phyloP scores from a whole-genome alignment of 2,888 invertebrate species.

The Gandaritis pyraliata region DNA sequence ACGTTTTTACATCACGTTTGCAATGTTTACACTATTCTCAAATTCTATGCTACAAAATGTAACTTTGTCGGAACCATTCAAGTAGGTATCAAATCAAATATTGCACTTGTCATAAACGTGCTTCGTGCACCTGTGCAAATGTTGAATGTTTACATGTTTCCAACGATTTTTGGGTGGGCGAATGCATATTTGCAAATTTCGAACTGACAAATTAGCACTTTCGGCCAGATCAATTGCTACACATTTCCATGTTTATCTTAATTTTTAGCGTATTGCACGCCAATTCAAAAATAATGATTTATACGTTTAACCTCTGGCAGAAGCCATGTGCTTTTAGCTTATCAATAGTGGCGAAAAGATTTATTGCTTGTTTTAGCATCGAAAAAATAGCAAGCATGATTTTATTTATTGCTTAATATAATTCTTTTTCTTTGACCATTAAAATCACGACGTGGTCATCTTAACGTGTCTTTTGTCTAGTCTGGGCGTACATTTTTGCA shows the following conservation, averaged over 20 bases:
- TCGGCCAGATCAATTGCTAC: slow-evolving; percentile 63
- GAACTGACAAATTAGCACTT: slow-evolving; percentile 74
- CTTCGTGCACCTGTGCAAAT: slow-evolving; percentile 72
- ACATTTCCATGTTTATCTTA: slow-evolving; percentile 57
- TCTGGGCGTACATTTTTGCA: slow-evolving; percentile 37
- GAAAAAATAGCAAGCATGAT: slow-evolving; percentile 38
- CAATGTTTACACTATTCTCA: too few relatives aligned
- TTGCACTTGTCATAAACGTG: slow-evolving; percentile 61
- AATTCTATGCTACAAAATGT: not conserved
- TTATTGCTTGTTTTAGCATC: slow-evolving; percentile 47
- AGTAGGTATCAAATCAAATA: slow-evolving; percentile 53
- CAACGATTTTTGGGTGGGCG: slow-evolving; percentile 63
- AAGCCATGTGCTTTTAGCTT: slow-evolving; percentile 55
- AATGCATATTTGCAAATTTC: slow-evolving; percentile 72
- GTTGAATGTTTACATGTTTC: slow-evolving; percentile 62
- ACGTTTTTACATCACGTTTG: too few relatives aligned
- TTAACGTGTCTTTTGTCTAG: slow-evolving; percentile 31
- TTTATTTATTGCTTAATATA: slow-evolving; percentile 56
- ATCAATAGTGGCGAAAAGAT: slow-evolving; percentile 50
- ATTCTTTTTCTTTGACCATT: slow-evolving; percentile 35
- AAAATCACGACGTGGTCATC: slow-evolving; percentile 29
- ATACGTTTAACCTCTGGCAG: slow-evolving; percentile 48
- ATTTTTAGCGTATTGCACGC: slow-evolving; percentile 47
- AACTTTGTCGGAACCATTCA: slow-evolving; percentile 38
- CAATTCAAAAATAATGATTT: slow-evolving; percentile 43